A percentile compares a stretch with the other conserved stretches of the same genome.
Conservation (phyloP, 2,888 invertebrate genomes). For the Ethmia dodecea region DNA sequence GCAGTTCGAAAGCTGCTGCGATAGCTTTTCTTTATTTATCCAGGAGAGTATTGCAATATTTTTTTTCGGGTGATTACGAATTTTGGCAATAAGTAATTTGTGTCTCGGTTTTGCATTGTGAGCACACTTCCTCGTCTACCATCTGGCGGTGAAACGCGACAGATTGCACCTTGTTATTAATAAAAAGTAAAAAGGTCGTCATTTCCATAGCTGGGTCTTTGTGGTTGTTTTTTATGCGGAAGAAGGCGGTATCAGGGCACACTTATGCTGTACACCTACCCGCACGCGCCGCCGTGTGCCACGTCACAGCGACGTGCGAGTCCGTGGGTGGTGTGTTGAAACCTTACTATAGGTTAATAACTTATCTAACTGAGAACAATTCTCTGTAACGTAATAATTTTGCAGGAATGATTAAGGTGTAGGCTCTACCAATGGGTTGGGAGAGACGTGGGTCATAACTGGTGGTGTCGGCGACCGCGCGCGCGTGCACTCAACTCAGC, state of each 20-base stretch:
- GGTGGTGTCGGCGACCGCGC: conserved; percentile 68
- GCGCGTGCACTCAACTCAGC: conserved; percentile 67
- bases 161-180: conserved; percentile 55
- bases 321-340: conserved; percentile 5
- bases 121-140: conserved; percentile 56
- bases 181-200: conserved; percentile 54
- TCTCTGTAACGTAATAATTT: too few relatives aligned
- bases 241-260: conserved; percentile 28
- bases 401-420: neutral
- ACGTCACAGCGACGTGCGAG: conserved; percentile 2
- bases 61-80: conserved; percentile 39
- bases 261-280: conserved; percentile 21
- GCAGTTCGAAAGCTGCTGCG: conserved; percentile 28
- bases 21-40: conserved; percentile 25
- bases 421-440: conserved; percentile 2
- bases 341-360: too few relatives aligned
- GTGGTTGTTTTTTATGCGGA: conserved; percentile 44
- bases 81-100: conserved; percentile 57
- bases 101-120: conserved; percentile 38
- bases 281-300: conserved; percentile 16
- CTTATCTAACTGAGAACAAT: too few relatives aligned
- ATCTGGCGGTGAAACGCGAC: conserved; percentile 62
- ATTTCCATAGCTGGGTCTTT: conserved; percentile 52
- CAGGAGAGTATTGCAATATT: conserved; percentile 22
- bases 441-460: conserved; percentile 38